These are phyloP conservation scores for Oryzias dopingdopingensis DNA, from an alignment of 2,797 vertebrate species.

Conservation along the genomic window DNA sequence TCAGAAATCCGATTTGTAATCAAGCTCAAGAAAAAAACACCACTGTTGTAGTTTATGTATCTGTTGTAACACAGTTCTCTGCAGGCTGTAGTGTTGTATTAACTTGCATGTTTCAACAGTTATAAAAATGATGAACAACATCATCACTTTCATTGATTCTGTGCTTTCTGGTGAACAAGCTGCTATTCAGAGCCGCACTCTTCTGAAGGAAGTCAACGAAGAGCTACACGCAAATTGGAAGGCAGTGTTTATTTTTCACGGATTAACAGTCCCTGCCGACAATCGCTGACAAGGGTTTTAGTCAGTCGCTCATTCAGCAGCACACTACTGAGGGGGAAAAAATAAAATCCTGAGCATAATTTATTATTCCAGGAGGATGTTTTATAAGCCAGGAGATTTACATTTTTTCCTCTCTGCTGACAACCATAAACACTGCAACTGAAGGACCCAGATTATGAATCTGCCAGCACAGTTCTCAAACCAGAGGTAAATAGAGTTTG, in stretches of 20 bases:
- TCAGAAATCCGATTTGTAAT: slow-evolving; percentile 46
- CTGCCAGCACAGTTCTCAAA: background rate
- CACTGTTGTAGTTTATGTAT: slow-evolving; percentile 34
- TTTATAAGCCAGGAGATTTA: background rate
- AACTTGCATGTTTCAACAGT: slow-evolving; percentile 59
- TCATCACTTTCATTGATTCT: slow-evolving; percentile 30
- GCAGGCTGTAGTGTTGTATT: slow-evolving; percentile 37
- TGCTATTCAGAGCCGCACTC: background rate
- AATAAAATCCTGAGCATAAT: too few relatives aligned
- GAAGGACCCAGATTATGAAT: background rate
- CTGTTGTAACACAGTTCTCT: slow-evolving; percentile 23
- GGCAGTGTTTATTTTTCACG: background rate
- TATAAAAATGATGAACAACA: slow-evolving; percentile 27
- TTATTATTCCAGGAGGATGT: too few relatives aligned
- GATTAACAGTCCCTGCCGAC: background rate
- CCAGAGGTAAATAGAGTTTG: too few relatives aligned
- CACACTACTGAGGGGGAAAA: background rate
- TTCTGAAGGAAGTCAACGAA: background rate
- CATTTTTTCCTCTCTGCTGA: too few relatives aligned
- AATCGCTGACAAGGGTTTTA: background rate
- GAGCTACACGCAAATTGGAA: background rate
- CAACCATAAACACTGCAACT: background rate
- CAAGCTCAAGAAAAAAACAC: slow-evolving; percentile 7
- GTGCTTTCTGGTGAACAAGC: background rate
- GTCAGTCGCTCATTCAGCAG: background rate